Percentiles rank a stretch among this genome's conserved stretches.
Evolutionary conservation across 2,113 vertebrate genomes (phyloP).

Genomic region (Paradisaea rubra): DNA sequence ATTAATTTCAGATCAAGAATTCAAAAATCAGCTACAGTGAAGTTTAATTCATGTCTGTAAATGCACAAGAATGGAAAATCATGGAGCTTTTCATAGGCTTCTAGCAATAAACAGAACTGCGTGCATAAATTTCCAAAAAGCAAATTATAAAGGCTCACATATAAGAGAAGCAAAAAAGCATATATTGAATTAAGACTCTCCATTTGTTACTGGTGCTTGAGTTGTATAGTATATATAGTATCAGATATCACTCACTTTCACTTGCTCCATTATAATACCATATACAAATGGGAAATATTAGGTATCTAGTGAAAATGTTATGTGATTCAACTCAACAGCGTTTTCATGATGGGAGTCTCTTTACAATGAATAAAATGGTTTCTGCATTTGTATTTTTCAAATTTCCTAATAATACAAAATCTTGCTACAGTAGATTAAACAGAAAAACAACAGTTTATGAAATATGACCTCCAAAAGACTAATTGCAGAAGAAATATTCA

Average conservation of each 20-base stretch:
- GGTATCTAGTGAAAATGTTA: conserved; percentile 24
- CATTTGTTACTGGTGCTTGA: conserved; percentile 7
- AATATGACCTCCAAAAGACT: conserved; percentile 64
- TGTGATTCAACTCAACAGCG: background rate
- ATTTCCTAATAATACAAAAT: conserved; percentile 16
- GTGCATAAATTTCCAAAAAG: background rate
- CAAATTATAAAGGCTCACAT: background rate
- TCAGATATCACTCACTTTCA: conserved; percentile 31
- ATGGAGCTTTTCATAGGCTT: background rate
- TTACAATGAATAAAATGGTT: conserved; percentile 9
- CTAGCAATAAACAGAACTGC: background rate
- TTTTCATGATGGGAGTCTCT: background rate
- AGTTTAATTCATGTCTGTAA: conserved; percentile 41
- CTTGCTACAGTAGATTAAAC: conserved; percentile 45
- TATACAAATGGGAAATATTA: conserved; percentile 23
- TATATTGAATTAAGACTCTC: conserved; percentile 16
- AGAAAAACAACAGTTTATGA: conserved; percentile 52
- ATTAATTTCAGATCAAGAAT: conserved; percentile 54
- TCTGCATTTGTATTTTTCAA: conserved; percentile 22
- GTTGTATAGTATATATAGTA: background rate
- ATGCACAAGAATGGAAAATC: conserved; percentile 13
- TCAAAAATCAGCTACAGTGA: conserved; percentile 44
- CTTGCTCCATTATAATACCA: background rate
- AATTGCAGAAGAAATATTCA: conserved; percentile 66
- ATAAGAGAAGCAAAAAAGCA: background rate